phyloP scores from a whole-genome alignment of 2,797 vertebrate species.

The Xenopus petersii region DNA sequence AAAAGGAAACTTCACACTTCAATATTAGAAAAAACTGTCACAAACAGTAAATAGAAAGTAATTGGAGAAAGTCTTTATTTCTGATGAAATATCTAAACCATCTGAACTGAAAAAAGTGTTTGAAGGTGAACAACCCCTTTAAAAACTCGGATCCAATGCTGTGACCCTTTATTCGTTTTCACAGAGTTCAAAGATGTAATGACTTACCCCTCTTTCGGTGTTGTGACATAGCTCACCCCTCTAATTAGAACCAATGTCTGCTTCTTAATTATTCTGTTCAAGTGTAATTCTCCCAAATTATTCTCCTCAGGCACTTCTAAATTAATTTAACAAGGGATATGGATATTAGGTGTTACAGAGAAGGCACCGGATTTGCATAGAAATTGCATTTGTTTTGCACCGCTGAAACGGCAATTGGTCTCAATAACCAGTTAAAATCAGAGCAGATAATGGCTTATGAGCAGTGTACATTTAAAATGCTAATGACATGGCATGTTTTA shows the following conservation, averaged over 20 bases:
- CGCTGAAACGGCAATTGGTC: constrained; percentile 6
- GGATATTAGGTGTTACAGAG: constrained; percentile 17
- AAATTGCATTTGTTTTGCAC: constrained; percentile 46
- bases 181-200: too few relatives aligned
- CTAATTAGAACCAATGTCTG: not conserved
- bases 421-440: constrained; percentile 14
- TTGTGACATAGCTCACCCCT: too few relatives aligned
- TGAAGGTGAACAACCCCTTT: too few relatives aligned
- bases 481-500: not conserved
- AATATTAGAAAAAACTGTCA: too few relatives aligned
- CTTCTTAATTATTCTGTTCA: constrained; percentile 2
- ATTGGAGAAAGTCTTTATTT: too few relatives aligned
- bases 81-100: too few relatives aligned
- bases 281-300: not conserved
- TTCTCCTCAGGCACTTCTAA: constrained; percentile 10
- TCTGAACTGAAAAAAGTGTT: too few relatives aligned
- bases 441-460: constrained; percentile 5
- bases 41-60: too few relatives aligned
- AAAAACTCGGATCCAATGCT: too few relatives aligned
- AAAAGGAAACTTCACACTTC: too few relatives aligned
- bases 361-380: constrained; percentile 36
- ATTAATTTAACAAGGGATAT: constrained; percentile 26
- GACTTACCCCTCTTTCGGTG: not conserved
- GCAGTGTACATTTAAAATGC: not conserved
- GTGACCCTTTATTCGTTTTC: too few relatives aligned